Conservation (phyloP, 2,888 invertebrate genomes). For the Nesidiocoris tenuis region DNA sequence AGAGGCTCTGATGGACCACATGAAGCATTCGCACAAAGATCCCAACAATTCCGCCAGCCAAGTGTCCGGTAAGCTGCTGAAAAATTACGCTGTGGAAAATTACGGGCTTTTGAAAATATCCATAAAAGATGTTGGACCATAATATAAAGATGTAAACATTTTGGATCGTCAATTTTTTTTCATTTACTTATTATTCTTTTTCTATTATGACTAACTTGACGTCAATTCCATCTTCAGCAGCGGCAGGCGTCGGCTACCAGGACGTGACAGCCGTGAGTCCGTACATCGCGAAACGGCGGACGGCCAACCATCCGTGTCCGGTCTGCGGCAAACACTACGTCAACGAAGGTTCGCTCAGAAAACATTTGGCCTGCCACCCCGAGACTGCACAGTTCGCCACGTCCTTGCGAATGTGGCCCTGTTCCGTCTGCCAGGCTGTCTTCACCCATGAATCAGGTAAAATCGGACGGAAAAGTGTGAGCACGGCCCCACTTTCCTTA, state of each 20-base stretch:
- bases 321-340: conserved; percentile 95
- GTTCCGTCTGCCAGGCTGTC: conserved; percentile 91
- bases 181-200: too few relatives aligned
- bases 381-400: conserved; percentile 84
- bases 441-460: conserved; percentile 93
- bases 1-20: conserved; percentile 91
- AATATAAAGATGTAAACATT: neutral
- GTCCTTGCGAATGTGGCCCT: conserved; percentile 92
- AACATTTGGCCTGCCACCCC: conserved; percentile 90
- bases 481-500: too few relatives aligned
- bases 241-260: conserved; percentile 30
- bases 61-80: conserved; percentile 68
- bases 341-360: conserved; percentile 87
- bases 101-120: too few relatives aligned
- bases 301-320: conserved; percentile 92
- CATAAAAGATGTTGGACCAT: neutral
- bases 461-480: too few relatives aligned
- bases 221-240: neutral
- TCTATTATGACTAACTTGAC: neutral
- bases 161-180: neutral
- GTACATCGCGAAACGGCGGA: conserved; percentile 89
- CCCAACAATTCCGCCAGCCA: conserved; percentile 76
- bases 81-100: too few relatives aligned
- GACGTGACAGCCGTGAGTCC: conserved; percentile 64
- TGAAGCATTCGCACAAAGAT: conserved; percentile 94